These are phyloP conservation scores for Melitaea cinxia DNA, from an alignment of 1,140 invertebrate species.

Conservation along the genomic window DNA sequence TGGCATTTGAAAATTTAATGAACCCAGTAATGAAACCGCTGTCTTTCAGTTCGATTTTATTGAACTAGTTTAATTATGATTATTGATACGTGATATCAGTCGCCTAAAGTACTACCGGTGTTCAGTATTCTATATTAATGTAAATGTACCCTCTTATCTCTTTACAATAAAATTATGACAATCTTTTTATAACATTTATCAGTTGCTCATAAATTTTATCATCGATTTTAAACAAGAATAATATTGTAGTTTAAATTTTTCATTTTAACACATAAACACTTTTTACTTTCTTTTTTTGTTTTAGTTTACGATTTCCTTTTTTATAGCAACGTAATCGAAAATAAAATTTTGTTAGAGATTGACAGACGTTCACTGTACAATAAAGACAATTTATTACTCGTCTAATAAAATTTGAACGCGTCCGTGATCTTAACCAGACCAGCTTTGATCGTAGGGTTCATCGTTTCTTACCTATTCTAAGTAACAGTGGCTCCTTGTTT, in stretches of 20 bases:
- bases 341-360: constrained; percentile 20
- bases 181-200: not conserved
- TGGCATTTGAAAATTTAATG: too few species aligned
- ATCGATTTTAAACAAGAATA: too few species aligned
- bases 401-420: constrained; percentile 37
- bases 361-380: constrained; percentile 22
- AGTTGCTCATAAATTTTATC: not conserved
- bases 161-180: not conserved
- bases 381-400: constrained; percentile 33
- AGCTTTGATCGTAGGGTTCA: constrained; percentile 38
- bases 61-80: too few species aligned
- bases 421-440: constrained; percentile 44
- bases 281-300: not conserved
- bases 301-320: not conserved
- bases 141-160: not conserved
- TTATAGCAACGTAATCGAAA: constrained; percentile 18
- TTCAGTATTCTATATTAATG: constrained; percentile 14
- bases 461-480: constrained; percentile 42
- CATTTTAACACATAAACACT: too few species aligned
- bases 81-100: not conserved
- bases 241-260: too few species aligned
- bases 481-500: constrained; percentile 68
- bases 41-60: too few species aligned
- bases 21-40: too few species aligned
- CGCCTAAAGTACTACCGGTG: constrained; percentile 1